Evolutionary conservation across 2,797 vertebrate species (phyloP), one percentile per base, ranked within the genome.

Genomic region (Vipera latastei): DNA sequence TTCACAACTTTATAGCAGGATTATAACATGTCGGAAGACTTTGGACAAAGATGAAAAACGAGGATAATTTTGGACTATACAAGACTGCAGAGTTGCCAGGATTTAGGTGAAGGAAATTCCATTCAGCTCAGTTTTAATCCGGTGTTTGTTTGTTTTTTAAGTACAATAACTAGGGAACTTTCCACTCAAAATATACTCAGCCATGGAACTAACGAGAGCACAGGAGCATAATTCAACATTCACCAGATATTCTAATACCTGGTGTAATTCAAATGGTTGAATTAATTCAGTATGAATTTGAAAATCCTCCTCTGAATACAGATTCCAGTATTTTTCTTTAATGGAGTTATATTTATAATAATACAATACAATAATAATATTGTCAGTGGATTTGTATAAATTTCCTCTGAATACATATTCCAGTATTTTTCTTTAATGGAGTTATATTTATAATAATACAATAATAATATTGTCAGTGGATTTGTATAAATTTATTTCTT

Each of bases 101-200:
- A 28, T 88, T 88, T 48, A 78, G 38, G 48, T 87, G 63, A 88
- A 88, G 86, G 38, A 88, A 57, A 88, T 18, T 60, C 60, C 48
- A 18, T 28, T 87, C 87, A 88, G 38, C 26, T 38, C 55, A 38
- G 26, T 89, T 55, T 90, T 91, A 86, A 92, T 60, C 95, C 91
- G 55, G 91, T 60, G n/a, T 2, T 94, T 2, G 69, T 51, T 38
- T 16, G 6, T 56, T 28, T 44, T 44, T 53, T 56, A 93, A 95
- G 92, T 90, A 89, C 61, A 95, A 90, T 96, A 90, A 65, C 91
- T 93, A 60, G 91, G 90, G 94, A 94, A 90, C 44, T 69, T 89
- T 96, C 91, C 78, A 69, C 55, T 91, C 94, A 57, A 96, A 94
- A 95, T 95, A 92, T 94, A 38, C 93, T 96, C 95, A 96, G 94